Evolutionary conservation across 2,888 invertebrate genomes (phyloP).

Genomic region (Drosophila borborema): DNA sequence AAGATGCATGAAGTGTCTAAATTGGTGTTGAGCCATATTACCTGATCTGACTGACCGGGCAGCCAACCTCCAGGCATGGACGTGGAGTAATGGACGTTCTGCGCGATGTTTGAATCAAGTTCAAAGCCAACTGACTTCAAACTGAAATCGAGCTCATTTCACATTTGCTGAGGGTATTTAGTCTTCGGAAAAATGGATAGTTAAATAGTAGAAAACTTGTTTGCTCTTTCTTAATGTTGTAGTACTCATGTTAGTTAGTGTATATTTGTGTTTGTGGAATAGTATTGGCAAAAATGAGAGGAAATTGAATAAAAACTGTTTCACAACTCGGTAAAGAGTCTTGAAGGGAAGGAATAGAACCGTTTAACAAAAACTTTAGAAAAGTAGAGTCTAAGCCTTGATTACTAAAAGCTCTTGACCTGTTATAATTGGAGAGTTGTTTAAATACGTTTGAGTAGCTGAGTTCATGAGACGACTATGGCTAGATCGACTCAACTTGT

Average conservation of each 20-base stretch:
- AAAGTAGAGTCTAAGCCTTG: too few species aligned
- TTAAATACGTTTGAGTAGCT: too few species aligned
- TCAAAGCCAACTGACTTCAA: slow-evolving; percentile 1
- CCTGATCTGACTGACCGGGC: slow-evolving; percentile 58
- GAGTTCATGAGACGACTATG: too few species aligned
- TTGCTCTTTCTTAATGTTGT: background rate
- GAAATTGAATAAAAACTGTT: background rate
- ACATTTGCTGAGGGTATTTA: background rate
- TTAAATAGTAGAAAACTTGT: background rate
- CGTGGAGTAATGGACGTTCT: slow-evolving; percentile 10
- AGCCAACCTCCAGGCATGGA: slow-evolving; percentile 1
- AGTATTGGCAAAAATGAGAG: background rate
- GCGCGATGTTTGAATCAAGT: background rate
- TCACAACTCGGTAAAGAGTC: too few species aligned
- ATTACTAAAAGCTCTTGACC: too few species aligned
- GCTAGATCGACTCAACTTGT: too few species aligned
- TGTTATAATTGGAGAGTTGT: too few species aligned
- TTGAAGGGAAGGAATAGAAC: too few species aligned
- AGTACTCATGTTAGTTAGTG: background rate
- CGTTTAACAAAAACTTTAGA: too few species aligned
- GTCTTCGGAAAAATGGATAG: background rate
- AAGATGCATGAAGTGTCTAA: slow-evolving; percentile 85
- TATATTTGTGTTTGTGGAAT: background rate
- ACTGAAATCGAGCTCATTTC: background rate
- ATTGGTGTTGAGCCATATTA: slow-evolving; percentile 85